Evolutionary conservation across 2,113 vertebrate genomes (phyloP).

Genomic region (Mustela lutreola): DNA sequence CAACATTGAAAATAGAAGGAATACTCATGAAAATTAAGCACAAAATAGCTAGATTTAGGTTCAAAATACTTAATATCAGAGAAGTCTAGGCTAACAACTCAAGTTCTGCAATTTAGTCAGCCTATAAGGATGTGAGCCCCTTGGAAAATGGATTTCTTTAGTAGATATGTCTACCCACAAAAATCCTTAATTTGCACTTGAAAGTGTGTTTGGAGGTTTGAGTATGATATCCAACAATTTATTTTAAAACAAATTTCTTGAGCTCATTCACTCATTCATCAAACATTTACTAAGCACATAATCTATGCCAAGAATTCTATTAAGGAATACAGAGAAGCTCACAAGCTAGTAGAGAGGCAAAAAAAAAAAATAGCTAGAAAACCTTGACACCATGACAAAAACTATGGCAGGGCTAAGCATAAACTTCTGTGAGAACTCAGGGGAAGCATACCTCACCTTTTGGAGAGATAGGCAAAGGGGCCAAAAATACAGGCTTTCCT

Average conservation of each 20-base stretch:
- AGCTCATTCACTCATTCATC: background rate
- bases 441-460: background rate
- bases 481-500: background rate
- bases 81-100: background rate
- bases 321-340: background rate
- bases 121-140: background rate
- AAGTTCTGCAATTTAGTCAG: constrained; percentile 10
- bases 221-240: constrained; percentile 16
- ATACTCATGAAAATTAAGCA: constrained; percentile 38
- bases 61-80: background rate
- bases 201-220: background rate
- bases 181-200: constrained; percentile 33
- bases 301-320: background rate
- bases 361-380: constrained; percentile 14
- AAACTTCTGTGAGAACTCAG: background rate
- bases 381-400: background rate
- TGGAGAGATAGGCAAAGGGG: background rate
- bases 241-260: constrained; percentile 11
- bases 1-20: constrained; percentile 32
- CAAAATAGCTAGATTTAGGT: background rate
- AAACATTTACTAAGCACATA: background rate
- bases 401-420: background rate
- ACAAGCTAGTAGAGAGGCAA: background rate
- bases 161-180: background rate
- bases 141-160: constrained; percentile 24